Percentiles rank a stretch among this genome's conserved stretches.
Evolutionary conservation across 37 sponge, comb jelly and placozoan species (phyloP).

Genomic region (Hormiphora californensis): DNA sequence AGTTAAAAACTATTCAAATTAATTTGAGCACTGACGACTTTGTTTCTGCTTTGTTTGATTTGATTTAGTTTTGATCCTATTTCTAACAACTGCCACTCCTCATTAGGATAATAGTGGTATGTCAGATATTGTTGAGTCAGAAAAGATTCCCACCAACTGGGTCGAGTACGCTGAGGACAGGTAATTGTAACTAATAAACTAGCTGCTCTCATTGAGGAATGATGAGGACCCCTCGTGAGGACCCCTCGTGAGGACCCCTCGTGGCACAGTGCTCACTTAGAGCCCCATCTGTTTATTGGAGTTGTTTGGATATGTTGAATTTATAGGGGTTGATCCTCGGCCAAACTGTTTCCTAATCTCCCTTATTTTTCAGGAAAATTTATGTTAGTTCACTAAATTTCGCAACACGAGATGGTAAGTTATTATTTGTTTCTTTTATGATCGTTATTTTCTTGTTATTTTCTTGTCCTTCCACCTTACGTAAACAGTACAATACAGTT

Average conservation of each 20-base stretch:
- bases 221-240: neutral
- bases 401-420: constrained; percentile 24
- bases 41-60: too few species aligned
- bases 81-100: too few species aligned
- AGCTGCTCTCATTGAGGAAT: neutral
- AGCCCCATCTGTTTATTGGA: neutral
- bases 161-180: constrained; percentile 47
- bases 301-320: neutral
- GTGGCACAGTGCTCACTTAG: neutral
- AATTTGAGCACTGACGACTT: too few species aligned
- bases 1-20: too few species aligned
- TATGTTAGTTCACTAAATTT: constrained; percentile 49
- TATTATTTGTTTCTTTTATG: too few species aligned
- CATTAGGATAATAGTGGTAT: too few species aligned
- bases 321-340: neutral
- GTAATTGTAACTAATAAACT: neutral
- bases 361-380: constrained; percentile 41
- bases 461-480: too few species aligned
- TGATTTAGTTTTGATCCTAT: too few species aligned
- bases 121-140: too few species aligned
- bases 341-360: neutral
- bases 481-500: too few species aligned
- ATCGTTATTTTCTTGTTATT: too few species aligned
- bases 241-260: neutral
- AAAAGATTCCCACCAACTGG: constrained; percentile 28